Base-by-base conservation (phyloP, 2,797 vertebrate species). In the Karalla daura region DNA sequence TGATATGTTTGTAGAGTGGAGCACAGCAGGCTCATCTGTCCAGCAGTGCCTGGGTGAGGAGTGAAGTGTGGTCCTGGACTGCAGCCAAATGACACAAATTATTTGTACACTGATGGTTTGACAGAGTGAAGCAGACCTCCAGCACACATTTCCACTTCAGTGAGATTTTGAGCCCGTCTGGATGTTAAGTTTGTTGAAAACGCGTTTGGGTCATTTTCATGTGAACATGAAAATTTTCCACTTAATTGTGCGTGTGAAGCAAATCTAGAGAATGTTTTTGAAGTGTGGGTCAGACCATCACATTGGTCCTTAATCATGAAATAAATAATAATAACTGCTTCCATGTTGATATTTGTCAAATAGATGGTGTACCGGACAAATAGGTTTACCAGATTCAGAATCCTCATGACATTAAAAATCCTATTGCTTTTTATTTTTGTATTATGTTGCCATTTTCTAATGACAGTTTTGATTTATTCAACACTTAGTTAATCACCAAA, bases 31-130 rank as follows among this genome's bases (percentile, higher is more conserved):
- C 56, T 23, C 28, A 11, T 28, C 41, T 33, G 18, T 60, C 28
- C 33, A 13, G 36, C 46, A 2, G 18, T 25, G 46, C n/a, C 28
- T 43, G 32, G 40, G 52, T 47, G 52, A 66, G 21, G 60, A 73
- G 36, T 32, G 50, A 76, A 24, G 58, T 44, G 60, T 27, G 33
- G 40, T 21, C 47, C 40, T 70, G 61, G 64, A 63, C 35, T 6
- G 56, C 56, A 46, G 64, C 74, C 74, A 61, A 51, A 37, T 61
- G 40, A 56, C 21, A 46, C 43, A 33, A 67, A 60, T 73, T 52
- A 63, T 66, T 76, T 56, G 52, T 5, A 46, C 32, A 18, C 9
- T 41, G 21, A 15, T 64, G 46, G 46, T 56, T 51, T 67, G 63
- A 77, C 74, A 43, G 39, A 14, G 14, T 46, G 44, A 56, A 49